Evolutionary conservation across 2,797 vertebrate genomes (phyloP), one percentile per base, ranked within the genome.

Genomic region (Aldrovandia affinis): DNA sequence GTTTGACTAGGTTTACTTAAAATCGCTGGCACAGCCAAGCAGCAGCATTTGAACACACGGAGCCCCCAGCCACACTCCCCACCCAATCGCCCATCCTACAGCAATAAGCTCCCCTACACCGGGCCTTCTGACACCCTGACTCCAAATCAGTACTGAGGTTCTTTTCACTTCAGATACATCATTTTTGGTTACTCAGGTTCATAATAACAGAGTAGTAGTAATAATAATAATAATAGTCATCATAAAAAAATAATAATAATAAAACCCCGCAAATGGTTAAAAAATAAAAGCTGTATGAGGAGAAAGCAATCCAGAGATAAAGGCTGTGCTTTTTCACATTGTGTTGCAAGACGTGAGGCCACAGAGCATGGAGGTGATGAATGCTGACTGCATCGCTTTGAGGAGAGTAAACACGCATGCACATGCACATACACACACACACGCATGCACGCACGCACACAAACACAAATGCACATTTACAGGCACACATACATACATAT

Each of bases 141-240:
- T 92, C 91, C 92, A 87, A 88, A 93, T 93, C 88, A 90, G 89
- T 90, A 89, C 88, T 88, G 30, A 73, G 5, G 63, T 30, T 54
- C 90, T 70, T 89, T 86, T 86, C 50, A 84, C 83, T 90, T 90
- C 87, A 90, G 89, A 91, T 90, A 91, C 85, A 87, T 91, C 86
- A 89, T 87, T 92, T 94, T 91, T 89, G 94, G 93, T 89, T 94
- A 90, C 90, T 91, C 89, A 90, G 88, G 88, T 89, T 61, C 80
- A 61, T 59, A 63, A 36, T 12, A 20, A 54, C 25, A 30, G 52
- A 78, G 5, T 20, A 57, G 15, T 50, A 50, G 12, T 12, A 50
- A 12, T 50, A 50, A 50, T 50, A 50, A 50, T 50, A 50, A 50
- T 50, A 50, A 50, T 50, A 50, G 10, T 50, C 6, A 50, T 50